phyloP scores from a whole-genome alignment of 2,888 invertebrate genomes.

The Nemurella pictetii region DNA sequence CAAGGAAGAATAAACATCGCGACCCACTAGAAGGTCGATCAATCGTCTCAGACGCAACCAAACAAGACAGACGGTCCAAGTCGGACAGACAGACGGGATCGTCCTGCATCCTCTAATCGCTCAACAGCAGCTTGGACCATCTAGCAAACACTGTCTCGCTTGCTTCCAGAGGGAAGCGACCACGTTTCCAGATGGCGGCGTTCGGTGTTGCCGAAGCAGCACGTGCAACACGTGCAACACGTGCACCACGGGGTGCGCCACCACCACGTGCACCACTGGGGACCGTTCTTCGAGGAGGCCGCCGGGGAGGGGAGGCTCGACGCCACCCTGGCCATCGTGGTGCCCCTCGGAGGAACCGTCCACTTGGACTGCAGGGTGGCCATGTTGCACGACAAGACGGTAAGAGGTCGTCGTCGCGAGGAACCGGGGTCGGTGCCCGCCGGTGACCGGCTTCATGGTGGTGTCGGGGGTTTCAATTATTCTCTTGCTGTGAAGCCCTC shows the following conservation, averaged over 20 bases:
- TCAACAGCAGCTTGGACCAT: too few species aligned
- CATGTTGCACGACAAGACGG: conserved; percentile 72
- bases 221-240: conserved; percentile 22
- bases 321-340: conserved; percentile 61
- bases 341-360: conserved; percentile 67
- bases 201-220: neutral
- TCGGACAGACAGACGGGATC: too few species aligned
- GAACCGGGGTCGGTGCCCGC: neutral
- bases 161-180: conserved; percentile 12
- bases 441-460: neutral
- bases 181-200: conserved; percentile 7
- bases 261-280: conserved; percentile 72
- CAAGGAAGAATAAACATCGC: too few species aligned
- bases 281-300: conserved; percentile 68
- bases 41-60: too few species aligned
- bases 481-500: too few species aligned
- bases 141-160: too few species aligned
- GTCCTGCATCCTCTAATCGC: too few species aligned
- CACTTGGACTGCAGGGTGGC: conserved; percentile 68
- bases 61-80: too few species aligned
- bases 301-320: conserved; percentile 54
- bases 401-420: too few species aligned
- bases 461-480: neutral
- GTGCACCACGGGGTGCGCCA: conserved; percentile 48
- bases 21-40: too few species aligned